Conservation (phyloP, 2,888 invertebrate species). For the Noctua pronuba region DNA sequence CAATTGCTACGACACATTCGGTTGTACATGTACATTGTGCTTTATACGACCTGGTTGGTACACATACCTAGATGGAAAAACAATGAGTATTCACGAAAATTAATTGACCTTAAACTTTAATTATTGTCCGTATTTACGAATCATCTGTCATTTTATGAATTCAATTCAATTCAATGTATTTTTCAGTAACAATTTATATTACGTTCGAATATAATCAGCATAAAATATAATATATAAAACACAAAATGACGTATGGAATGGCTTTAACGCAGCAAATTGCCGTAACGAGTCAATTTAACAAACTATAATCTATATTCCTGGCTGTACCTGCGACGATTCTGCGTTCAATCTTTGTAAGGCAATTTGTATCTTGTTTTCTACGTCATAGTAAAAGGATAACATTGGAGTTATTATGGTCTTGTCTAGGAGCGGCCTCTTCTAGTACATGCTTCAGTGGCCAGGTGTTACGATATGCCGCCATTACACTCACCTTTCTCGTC, state of each 20-base stretch:
- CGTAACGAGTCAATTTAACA: neutral
- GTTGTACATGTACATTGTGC: neutral
- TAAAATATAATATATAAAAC: neutral
- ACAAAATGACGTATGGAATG: neutral
- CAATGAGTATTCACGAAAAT: neutral
- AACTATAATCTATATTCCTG: neutral
- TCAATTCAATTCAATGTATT: neutral
- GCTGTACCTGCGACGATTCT: neutral
- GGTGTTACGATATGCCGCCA: conserved; percentile 23
- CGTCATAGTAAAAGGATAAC: neutral
- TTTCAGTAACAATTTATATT: neutral
- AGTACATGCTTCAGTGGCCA: conserved; percentile 35
- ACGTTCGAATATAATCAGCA: neutral
- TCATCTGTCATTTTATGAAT: neutral
- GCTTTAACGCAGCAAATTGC: neutral
- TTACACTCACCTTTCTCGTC: conserved; percentile 42
- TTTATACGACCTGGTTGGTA: neutral
- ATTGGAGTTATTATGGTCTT: conserved; percentile 30
- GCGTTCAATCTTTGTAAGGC: neutral
- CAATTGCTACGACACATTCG: neutral
- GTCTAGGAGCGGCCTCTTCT: conserved; percentile 16
- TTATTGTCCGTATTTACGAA: neutral
- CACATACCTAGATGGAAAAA: neutral
- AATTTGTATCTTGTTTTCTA: conserved; percentile 5
- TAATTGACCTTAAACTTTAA: neutral